Conservation (phyloP, 1,140 invertebrate genomes). For the Drosophila nebulosa region DNA sequence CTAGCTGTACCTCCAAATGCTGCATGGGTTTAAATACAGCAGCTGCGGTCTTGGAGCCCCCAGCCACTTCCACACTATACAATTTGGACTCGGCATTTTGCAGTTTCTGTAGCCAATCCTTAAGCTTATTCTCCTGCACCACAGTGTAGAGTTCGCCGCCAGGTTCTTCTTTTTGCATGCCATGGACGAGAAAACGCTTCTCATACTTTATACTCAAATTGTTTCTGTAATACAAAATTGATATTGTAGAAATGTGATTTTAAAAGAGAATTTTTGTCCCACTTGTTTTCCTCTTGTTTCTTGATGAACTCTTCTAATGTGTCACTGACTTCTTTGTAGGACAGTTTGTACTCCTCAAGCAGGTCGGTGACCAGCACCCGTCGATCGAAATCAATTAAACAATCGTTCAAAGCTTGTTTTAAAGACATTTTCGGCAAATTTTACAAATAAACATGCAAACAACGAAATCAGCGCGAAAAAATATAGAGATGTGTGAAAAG, state of each 20-base stretch:
- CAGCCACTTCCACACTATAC: constrained; percentile 70
- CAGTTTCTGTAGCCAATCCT: constrained; percentile 64
- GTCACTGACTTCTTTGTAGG: constrained; percentile 64
- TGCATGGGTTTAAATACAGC: constrained; percentile 66
- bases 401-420: constrained; percentile 61
- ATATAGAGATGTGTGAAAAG: neutral
- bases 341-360: constrained; percentile 65
- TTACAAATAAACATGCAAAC: neutral
- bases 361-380: constrained; percentile 71
- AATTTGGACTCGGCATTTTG: constrained; percentile 55
- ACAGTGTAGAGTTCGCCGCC: constrained; percentile 59
- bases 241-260: neutral
- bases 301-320: constrained; percentile 50
- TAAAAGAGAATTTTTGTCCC: constrained; percentile 7
- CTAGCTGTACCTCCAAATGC: constrained; percentile 44
- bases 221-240: neutral
- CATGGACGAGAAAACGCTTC: constrained; percentile 65
- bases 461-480: neutral
- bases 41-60: constrained; percentile 62
- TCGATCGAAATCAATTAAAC: constrained; percentile 68
- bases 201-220: constrained; percentile 33
- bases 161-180: constrained; percentile 22
- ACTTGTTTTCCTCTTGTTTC: constrained; percentile 30
- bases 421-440: constrained; percentile 47
- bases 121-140: constrained; percentile 56